Percentiles rank a stretch among this genome's conserved stretches.
Evolutionary conservation across 2,113 vertebrate genomes (phyloP).

Genomic region (Calyptomena viridis): DNA sequence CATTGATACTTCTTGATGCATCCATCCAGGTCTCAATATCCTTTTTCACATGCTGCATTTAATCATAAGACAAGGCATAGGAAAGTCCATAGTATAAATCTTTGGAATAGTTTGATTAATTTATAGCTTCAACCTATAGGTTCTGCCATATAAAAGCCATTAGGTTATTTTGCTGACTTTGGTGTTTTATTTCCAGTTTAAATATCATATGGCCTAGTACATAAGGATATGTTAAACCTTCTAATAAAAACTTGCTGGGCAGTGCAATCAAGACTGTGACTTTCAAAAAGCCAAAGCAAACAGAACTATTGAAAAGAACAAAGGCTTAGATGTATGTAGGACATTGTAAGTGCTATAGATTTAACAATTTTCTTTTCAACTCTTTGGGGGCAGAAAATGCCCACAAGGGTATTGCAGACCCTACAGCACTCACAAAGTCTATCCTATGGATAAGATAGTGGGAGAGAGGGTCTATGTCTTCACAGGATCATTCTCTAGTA

Average conservation of each 20-base stretch:
- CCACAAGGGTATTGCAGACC: constrained; percentile 30
- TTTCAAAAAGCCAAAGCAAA: neutral
- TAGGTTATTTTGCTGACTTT: constrained; percentile 69
- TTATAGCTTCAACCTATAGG: constrained; percentile 49
- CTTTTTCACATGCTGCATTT: constrained; percentile 81
- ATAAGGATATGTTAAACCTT: constrained; percentile 44
- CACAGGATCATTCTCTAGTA: constrained; percentile 46
- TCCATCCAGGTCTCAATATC: constrained; percentile 85
- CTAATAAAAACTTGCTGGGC: neutral
- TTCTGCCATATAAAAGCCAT: constrained; percentile 39
- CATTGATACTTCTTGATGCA: constrained; percentile 90
- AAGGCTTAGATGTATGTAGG: neutral
- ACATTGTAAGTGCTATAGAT: constrained; percentile 50
- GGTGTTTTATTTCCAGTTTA: constrained; percentile 66
- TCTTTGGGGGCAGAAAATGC: constrained; percentile 48
- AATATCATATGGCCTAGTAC: constrained; percentile 46
- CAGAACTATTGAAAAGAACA: neutral
- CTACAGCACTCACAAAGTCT: constrained; percentile 61
- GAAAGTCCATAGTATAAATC: constrained; percentile 47
- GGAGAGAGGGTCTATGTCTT: constrained; percentile 48
- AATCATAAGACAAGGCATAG: constrained; percentile 71
- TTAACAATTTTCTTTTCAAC: neutral
- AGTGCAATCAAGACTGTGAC: neutral
- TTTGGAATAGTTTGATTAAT: constrained; percentile 59
- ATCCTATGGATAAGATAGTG: constrained; percentile 57